phyloP scores from a whole-genome alignment of 30 jellyfish, hydroid and myxozoan species.

The Nemopilema nomurai region DNA sequence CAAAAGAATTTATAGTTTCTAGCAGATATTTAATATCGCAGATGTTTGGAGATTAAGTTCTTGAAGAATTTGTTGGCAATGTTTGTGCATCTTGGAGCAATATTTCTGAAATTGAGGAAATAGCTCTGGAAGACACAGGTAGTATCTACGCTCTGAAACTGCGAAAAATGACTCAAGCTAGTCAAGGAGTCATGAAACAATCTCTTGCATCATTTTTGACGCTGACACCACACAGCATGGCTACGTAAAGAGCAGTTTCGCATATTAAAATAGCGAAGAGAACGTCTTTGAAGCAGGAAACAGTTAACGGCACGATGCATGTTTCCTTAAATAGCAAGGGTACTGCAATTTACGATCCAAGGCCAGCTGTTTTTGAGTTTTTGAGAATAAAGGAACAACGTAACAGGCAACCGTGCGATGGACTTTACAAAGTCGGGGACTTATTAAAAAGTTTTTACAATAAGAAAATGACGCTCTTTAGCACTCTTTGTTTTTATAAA shows the following conservation, averaged over 20 bases:
- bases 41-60: constrained; percentile 25
- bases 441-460: too few relatives aligned
- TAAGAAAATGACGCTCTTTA: not conserved
- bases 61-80: constrained; percentile 23
- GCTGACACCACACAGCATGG: constrained; percentile 44
- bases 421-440: constrained; percentile 50
- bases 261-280: constrained; percentile 23
- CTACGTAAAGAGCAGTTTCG: constrained; percentile 19
- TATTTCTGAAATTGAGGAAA: not conserved
- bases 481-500: too few relatives aligned
- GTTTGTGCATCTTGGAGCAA: constrained; percentile 52
- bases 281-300: constrained; percentile 26
- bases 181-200: constrained; percentile 37
- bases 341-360: constrained; percentile 58
- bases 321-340: constrained; percentile 51
- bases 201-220: constrained; percentile 34
- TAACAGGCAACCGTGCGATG: constrained; percentile 28
- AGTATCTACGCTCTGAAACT: constrained; percentile 30
- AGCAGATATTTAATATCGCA: constrained; percentile 24
- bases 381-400: constrained; percentile 36
- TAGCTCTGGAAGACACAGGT: not conserved
- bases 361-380: constrained; percentile 55
- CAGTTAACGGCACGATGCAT: constrained; percentile 47
- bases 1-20: constrained; percentile 34
- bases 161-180: constrained; percentile 45